Evolutionary conservation across 2,113 vertebrate species (phyloP).

Genomic region (Alexandromys fortis): DNA sequence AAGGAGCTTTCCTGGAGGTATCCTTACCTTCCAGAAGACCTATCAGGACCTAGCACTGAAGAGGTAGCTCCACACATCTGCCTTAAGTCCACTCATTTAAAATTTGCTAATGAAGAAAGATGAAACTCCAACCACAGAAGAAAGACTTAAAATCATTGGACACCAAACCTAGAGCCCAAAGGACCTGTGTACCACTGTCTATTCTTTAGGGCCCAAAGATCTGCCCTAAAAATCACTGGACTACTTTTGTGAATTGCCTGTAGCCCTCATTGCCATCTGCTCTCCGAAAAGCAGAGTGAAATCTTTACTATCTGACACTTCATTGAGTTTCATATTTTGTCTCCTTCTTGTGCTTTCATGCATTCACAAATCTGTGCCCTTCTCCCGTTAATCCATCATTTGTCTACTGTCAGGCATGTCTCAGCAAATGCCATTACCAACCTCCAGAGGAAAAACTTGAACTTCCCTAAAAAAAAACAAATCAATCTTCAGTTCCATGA

Average conservation of each 20-base stretch:
- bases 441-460: background rate
- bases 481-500: conserved; percentile 28
- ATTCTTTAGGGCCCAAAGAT: background rate
- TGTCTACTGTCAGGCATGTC: background rate
- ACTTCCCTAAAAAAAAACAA: conserved; percentile 11
- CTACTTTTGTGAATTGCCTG: background rate
- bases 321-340: background rate
- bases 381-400: background rate
- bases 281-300: background rate
- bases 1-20: background rate
- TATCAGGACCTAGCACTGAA: background rate
- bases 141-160: background rate
- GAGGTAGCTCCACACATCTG: background rate
- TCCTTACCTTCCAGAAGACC: background rate
- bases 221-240: background rate
- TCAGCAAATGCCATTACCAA: conserved; percentile 2
- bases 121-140: background rate
- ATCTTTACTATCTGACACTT: background rate
- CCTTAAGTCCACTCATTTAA: background rate
- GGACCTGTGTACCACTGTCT: background rate
- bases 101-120: background rate
- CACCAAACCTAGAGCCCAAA: background rate
- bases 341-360: background rate
- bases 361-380: background rate
- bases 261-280: too few species aligned